A percentile compares a stretch with the other conserved stretches of the same genome.
These are phyloP conservation scores for Amphipyra berbera DNA, from an alignment of 2,888 invertebrate species.

Conservation along the genomic window DNA sequence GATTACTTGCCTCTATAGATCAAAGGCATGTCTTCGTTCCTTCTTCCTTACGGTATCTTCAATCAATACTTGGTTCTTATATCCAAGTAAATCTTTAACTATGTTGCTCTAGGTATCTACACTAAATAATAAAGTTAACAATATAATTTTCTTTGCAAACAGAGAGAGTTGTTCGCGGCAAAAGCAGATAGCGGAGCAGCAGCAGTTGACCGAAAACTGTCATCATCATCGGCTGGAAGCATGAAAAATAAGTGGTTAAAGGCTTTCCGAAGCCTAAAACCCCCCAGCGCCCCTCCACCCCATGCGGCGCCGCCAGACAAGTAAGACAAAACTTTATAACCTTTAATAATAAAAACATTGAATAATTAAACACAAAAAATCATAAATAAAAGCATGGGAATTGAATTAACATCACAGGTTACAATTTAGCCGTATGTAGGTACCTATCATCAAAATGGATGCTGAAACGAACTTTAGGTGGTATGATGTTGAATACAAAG, in stretches of 20 bases:
- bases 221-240: slow-evolving; percentile 95
- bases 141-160: slow-evolving; percentile 72
- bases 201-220: slow-evolving; percentile 95
- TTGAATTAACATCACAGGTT: slow-evolving; percentile 49
- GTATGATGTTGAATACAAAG: slow-evolving; percentile 19
- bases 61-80: too few relatives aligned
- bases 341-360: slow-evolving; percentile 12
- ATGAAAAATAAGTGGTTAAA: slow-evolving; percentile 99
- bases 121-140: too few relatives aligned
- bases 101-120: too few relatives aligned
- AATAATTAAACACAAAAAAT: slow-evolving; percentile 32
- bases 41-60: too few relatives aligned
- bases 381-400: slow-evolving; percentile 52
- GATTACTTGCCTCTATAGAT: too few relatives aligned
- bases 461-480: slow-evolving; percentile 20
- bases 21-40: too few relatives aligned
- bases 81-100: too few relatives aligned
- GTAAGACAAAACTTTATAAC: slow-evolving; percentile 67
- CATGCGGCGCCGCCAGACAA: slow-evolving; percentile 86
- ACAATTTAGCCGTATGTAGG: slow-evolving; percentile 43
- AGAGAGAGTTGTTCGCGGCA: slow-evolving; percentile 96
- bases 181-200: slow-evolving; percentile 93
- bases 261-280: slow-evolving; percentile 98
- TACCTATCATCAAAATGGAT: slow-evolving; percentile 58
- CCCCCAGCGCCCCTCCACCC: slow-evolving; percentile 91